phyloP scores from a whole-genome alignment of 37 sponge, comb jelly and placozoan genomes.

The Ephydatia muelleri region DNA sequence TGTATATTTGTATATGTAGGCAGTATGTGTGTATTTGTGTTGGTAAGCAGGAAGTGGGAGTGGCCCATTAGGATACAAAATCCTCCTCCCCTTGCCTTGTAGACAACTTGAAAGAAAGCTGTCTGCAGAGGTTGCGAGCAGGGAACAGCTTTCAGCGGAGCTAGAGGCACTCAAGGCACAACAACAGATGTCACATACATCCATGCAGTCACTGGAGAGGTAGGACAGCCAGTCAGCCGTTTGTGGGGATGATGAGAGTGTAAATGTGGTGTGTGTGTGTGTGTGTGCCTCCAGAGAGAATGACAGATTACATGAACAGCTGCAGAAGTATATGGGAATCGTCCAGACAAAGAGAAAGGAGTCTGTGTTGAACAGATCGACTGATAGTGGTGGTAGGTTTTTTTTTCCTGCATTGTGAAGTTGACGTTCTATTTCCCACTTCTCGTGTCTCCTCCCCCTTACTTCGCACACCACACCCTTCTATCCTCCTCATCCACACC shows the following conservation, averaged over 20 bases:
- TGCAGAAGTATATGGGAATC: constrained; percentile 91
- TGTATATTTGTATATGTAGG: background rate
- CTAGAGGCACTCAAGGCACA: background rate
- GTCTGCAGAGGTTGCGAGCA: background rate
- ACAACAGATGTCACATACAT: background rate
- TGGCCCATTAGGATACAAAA: background rate
- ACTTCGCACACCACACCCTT: no score
- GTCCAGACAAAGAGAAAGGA: constrained; percentile 67
- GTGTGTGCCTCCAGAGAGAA: constrained; percentile 71
- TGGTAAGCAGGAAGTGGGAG: background rate
- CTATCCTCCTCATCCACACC: background rate
- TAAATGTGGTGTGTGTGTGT: constrained; percentile 6
- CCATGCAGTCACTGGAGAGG: constrained; percentile 2
- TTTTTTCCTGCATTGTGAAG: background rate
- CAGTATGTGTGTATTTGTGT: background rate
- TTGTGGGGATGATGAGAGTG: background rate
- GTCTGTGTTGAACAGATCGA: background rate
- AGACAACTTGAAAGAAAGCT: background rate
- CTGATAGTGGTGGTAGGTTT: background rate
- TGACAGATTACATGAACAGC: constrained; percentile 85
- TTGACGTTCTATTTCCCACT: background rate
- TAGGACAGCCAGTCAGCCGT: background rate
- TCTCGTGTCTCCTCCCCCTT: background rate
- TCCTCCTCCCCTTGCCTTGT: background rate
- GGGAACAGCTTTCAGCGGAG: background rate